These are phyloP conservation scores for Enteromius argenteus DNA, from an alignment of 2,797 vertebrate species.

Conservation along the genomic window DNA sequence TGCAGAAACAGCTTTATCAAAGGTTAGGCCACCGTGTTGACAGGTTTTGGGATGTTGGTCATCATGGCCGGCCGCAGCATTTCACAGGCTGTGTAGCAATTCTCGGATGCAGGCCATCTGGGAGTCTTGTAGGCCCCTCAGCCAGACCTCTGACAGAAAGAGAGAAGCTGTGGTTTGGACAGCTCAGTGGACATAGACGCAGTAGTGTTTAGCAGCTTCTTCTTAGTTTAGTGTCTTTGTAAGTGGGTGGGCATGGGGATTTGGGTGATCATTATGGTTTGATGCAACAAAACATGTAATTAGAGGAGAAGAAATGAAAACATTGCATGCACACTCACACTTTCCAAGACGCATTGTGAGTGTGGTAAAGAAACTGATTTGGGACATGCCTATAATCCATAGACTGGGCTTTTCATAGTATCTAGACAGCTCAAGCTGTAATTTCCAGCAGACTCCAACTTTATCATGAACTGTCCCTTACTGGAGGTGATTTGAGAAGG, in stretches of 20 bases:
- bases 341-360: background rate
- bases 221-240: slow-evolving; percentile 60
- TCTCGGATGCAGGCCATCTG: slow-evolving; percentile 23
- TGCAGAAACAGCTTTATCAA: slow-evolving; percentile 37
- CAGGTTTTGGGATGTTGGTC: slow-evolving; percentile 45
- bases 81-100: slow-evolving; percentile 24
- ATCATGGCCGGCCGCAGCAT: slow-evolving; percentile 38
- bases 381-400: slow-evolving; percentile 8
- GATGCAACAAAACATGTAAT: slow-evolving; percentile 67
- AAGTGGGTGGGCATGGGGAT: slow-evolving; percentile 64
- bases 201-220: slow-evolving; percentile 47
- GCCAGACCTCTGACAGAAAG: slow-evolving; percentile 50
- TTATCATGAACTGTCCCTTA: slow-evolving; percentile 22
- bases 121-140: slow-evolving; percentile 32
- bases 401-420: slow-evolving; percentile 43
- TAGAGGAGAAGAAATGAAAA: slow-evolving; percentile 73
- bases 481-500: slow-evolving; percentile 38
- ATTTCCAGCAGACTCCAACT: slow-evolving; percentile 36
- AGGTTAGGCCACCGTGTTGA: slow-evolving; percentile 42
- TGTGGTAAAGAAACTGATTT: slow-evolving; percentile 8
- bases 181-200: slow-evolving; percentile 55
- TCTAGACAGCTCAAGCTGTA: slow-evolving; percentile 32
- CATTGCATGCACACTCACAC: slow-evolving; percentile 57
- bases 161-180: slow-evolving; percentile 50
- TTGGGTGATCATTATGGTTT: slow-evolving; percentile 73